Percentiles rank a stretch among this genome's conserved stretches.
Evolutionary conservation across 2,888 invertebrate species (phyloP).

Genomic region (Augochlorella aurata): DNA sequence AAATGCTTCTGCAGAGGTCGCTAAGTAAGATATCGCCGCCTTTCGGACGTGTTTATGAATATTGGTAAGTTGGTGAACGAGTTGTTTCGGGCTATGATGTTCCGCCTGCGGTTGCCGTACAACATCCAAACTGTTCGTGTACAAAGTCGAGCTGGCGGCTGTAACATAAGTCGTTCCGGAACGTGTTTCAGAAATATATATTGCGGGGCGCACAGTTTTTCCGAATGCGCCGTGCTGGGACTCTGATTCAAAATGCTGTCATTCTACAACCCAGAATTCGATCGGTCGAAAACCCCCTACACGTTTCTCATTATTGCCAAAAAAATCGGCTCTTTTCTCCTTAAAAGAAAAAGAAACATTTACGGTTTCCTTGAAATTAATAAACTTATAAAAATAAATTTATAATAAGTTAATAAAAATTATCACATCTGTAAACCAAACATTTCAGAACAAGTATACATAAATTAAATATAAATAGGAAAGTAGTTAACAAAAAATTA

Average conservation of each 20-base stretch:
- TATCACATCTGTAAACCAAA: no score
- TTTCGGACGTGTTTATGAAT: slow-evolving; percentile 75
- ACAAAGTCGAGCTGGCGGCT: slow-evolving; percentile 50
- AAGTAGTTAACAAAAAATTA: no score
- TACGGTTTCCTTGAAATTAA: not conserved
- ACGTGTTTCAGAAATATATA: slow-evolving; percentile 34
- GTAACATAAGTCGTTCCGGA: slow-evolving; percentile 56
- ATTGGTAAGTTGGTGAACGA: slow-evolving; percentile 68
- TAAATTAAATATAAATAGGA: no score
- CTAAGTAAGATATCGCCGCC: slow-evolving; percentile 62
- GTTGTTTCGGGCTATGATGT: slow-evolving; percentile 48
- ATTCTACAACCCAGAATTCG: slow-evolving; percentile 14
- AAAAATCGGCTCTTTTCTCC: not conserved
- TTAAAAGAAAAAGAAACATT: not conserved
- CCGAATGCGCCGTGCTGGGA: slow-evolving; percentile 19
- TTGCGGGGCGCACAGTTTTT: slow-evolving; percentile 25
- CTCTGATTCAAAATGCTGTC: slow-evolving; percentile 29
- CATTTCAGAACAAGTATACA: no score
- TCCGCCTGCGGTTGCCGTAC: slow-evolving; percentile 1
- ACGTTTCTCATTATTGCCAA: not conserved
- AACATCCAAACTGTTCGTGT: slow-evolving; percentile 12
- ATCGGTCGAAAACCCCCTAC: no score
- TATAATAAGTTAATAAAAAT: no score
- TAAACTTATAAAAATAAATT: no score
- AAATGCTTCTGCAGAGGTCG: slow-evolving; percentile 58